Conservation (phyloP, 2,113 vertebrate species). For the Probosciger aterrimus region DNA sequence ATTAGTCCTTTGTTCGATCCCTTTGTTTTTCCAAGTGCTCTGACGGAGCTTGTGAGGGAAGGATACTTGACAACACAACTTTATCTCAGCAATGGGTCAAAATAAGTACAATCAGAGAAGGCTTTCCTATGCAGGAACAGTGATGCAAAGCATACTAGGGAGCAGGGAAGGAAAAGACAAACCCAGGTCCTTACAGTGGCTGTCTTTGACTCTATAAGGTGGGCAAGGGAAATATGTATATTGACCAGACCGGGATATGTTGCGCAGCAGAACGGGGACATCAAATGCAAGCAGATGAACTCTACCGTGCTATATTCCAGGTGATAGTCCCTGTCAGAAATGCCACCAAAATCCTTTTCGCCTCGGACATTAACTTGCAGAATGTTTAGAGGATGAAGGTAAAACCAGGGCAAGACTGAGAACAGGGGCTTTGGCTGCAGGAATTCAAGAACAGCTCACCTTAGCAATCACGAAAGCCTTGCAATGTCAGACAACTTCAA, state of each 20-base stretch:
- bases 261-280: neutral
- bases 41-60: neutral
- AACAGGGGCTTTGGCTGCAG: neutral
- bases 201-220: neutral
- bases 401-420: neutral
- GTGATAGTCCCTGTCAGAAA: neutral
- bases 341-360: neutral
- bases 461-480: neutral
- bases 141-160: neutral
- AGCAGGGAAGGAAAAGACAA: neutral
- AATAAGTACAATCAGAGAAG: neutral
- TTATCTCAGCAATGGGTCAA: constrained; percentile 5
- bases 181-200: neutral
- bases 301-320: neutral
- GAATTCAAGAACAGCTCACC: neutral
- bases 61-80: constrained; percentile 22
- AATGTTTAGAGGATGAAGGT: neutral
- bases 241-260: neutral
- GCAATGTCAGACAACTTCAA: neutral
- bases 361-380: neutral
- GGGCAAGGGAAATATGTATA: accelerated
- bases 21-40: constrained; percentile 58
- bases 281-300: neutral
- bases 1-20: constrained; percentile 28
- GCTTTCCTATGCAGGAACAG: neutral